phyloP scores from a whole-genome alignment of 1,140 invertebrate genomes.

The Drosophila erecta region DNA sequence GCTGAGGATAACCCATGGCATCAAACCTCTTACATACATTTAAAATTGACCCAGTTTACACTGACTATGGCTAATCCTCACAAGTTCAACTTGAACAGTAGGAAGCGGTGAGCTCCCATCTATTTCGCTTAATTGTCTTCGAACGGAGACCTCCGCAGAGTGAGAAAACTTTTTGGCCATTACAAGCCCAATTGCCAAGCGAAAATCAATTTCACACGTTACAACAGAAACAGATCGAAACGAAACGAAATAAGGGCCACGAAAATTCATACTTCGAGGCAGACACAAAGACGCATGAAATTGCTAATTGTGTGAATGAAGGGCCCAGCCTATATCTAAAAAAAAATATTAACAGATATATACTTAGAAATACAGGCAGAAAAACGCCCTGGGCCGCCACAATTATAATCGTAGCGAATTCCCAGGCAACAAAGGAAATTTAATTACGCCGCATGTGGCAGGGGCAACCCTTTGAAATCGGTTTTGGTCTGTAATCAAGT shows the following conservation, averaged over 20 bases:
- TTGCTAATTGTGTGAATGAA: slow-evolving; percentile 79
- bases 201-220: slow-evolving; percentile 82
- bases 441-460: slow-evolving; percentile 78
- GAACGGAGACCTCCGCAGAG: slow-evolving; percentile 25
- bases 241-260: slow-evolving; percentile 38
- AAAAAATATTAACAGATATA: slow-evolving; percentile 19
- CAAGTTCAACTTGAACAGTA: slow-evolving; percentile 36
- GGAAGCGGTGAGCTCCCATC: slow-evolving; percentile 35
- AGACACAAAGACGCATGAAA: slow-evolving; percentile 73
- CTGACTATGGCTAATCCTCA: slow-evolving; percentile 21
- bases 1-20: slow-evolving; percentile 13
- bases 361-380: slow-evolving; percentile 36
- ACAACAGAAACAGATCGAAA: slow-evolving; percentile 55
- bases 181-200: slow-evolving; percentile 67
- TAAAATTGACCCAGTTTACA: slow-evolving; percentile 37
- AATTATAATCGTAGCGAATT: slow-evolving; percentile 82
- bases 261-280: slow-evolving; percentile 18
- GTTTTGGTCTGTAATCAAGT: slow-evolving; percentile 71
- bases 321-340: slow-evolving; percentile 30
- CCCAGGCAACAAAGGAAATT: slow-evolving; percentile 77
- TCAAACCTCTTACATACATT: no score
- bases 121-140: slow-evolving; percentile 31
- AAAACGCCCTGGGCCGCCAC: slow-evolving; percentile 61
- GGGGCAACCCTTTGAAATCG: slow-evolving; percentile 63
- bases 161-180: slow-evolving; percentile 49